Evolutionary conservation across 1,140 invertebrate genomes (phyloP).

Genomic region (Bombus sibiricus): DNA sequence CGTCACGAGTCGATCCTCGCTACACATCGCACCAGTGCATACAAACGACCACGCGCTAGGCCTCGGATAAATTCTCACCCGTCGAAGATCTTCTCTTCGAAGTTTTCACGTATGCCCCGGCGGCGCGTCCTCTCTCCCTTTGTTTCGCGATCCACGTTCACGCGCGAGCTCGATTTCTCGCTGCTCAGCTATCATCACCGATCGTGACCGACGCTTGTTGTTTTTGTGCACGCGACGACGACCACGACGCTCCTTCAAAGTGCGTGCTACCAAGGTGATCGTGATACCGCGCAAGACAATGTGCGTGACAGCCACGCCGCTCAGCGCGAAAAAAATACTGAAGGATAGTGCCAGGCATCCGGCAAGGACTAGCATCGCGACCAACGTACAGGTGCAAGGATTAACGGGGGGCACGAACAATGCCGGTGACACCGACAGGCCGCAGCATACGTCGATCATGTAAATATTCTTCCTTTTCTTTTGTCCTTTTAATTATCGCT

Average conservation of each 20-base stretch:
- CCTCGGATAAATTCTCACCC: constrained; percentile 40
- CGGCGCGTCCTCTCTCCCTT: neutral
- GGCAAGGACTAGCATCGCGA: constrained; percentile 71
- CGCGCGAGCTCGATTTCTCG: constrained; percentile 20
- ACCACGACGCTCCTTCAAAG: constrained; percentile 25
- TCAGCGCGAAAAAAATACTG: constrained; percentile 78
- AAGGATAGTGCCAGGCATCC: constrained; percentile 73
- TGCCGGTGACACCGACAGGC: constrained; percentile 66
- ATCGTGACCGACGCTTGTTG: constrained; percentile 37
- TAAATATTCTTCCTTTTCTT: constrained; percentile 71
- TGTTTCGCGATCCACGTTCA: constrained; percentile 27
- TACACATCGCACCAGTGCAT: neutral
- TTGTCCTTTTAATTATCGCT: neutral
- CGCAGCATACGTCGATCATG: constrained; percentile 81
- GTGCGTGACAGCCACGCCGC: constrained; percentile 78
- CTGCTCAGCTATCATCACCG: neutral
- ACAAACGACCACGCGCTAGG: constrained; percentile 26
- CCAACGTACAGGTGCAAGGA: constrained; percentile 72
- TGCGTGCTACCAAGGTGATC: constrained; percentile 54
- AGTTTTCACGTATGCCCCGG: constrained; percentile 34
- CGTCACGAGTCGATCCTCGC: constrained; percentile 16
- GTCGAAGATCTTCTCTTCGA: constrained; percentile 1
- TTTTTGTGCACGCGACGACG: constrained; percentile 41
- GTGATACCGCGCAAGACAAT: constrained; percentile 70
- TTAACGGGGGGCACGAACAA: constrained; percentile 61